These are phyloP conservation scores for Netelia melanura DNA, from an alignment of 2,888 invertebrate species.

Conservation along the genomic window DNA sequence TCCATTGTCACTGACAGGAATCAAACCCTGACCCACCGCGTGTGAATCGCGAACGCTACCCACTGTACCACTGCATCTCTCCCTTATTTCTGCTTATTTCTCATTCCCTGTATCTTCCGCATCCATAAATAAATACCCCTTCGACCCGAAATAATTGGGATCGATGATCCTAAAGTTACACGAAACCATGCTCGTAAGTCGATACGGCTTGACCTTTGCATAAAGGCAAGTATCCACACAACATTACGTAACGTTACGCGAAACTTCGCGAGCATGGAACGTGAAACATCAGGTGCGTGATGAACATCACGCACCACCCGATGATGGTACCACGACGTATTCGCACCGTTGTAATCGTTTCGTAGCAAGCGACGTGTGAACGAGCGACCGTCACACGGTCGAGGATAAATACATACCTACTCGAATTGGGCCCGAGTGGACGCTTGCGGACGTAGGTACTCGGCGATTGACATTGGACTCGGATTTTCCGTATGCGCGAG, in stretches of 20 bases:
- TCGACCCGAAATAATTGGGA: neutral
- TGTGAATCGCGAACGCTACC: no score
- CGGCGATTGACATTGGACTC: conserved; percentile 78
- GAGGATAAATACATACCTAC: conserved; percentile 66
- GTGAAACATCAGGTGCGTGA: conserved; percentile 12
- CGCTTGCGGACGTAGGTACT: conserved; percentile 35
- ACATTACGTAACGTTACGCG: conserved; percentile 26
- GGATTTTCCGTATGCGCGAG: conserved; percentile 79
- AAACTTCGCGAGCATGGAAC: conserved; percentile 10
- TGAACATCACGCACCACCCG: neutral
- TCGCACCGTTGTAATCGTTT: no score
- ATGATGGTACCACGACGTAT: neutral
- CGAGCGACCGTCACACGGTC: conserved; percentile 71
- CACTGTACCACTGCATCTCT: no score
- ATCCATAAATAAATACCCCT: no score
- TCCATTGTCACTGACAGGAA: no score
- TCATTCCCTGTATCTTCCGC: no score
- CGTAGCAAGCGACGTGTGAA: no score
- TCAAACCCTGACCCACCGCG: no score
- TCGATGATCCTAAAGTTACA: neutral
- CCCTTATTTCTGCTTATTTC: no score
- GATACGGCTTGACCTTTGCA: conserved; percentile 25
- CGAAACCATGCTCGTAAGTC: neutral
- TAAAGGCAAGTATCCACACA: neutral
- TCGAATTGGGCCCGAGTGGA: conserved; percentile 65